Evolutionary conservation across 2,113 vertebrate genomes (phyloP).

Genomic region (Lampris megalopsis): DNA sequence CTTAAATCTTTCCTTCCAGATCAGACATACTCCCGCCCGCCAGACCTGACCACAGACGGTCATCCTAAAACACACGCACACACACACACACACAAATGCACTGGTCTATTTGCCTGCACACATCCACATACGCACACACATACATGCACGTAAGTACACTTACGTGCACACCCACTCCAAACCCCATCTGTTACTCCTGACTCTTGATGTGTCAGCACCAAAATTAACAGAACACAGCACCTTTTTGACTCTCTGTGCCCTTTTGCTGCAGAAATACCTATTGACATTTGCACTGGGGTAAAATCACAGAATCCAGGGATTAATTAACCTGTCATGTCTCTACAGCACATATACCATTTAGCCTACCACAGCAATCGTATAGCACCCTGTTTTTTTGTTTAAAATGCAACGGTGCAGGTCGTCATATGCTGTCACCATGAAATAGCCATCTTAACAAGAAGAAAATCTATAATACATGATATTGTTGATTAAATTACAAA

Average conservation of each 20-base stretch:
- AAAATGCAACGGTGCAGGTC: conserved; percentile 54
- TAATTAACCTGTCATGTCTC: conserved; percentile 65
- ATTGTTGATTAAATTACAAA: conserved; percentile 30
- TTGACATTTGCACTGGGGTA: conserved; percentile 59
- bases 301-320: conserved; percentile 50
- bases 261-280: conserved; percentile 56
- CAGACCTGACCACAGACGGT: conserved; percentile 8
- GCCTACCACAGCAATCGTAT: conserved; percentile 34
- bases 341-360: conserved; percentile 44
- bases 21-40: conserved; percentile 37
- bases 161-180: conserved; percentile 6
- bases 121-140: conserved; percentile 6
- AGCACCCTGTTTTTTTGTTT: conserved; percentile 35
- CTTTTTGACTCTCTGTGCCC: conserved; percentile 35
- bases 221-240: conserved; percentile 69
- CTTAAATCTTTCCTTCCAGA: conserved; percentile 27
- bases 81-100: neutral
- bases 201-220: conserved; percentile 71
- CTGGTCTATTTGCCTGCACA: neutral
- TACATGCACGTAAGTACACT: neutral
- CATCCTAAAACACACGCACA: conserved; percentile 52
- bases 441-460: conserved; percentile 20
- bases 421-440: conserved; percentile 32
- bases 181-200: conserved; percentile 68
- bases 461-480: conserved; percentile 38